Evolutionary conservation across 2,113 vertebrate genomes (phyloP).

Genomic region (Macaca fascicularis): DNA sequence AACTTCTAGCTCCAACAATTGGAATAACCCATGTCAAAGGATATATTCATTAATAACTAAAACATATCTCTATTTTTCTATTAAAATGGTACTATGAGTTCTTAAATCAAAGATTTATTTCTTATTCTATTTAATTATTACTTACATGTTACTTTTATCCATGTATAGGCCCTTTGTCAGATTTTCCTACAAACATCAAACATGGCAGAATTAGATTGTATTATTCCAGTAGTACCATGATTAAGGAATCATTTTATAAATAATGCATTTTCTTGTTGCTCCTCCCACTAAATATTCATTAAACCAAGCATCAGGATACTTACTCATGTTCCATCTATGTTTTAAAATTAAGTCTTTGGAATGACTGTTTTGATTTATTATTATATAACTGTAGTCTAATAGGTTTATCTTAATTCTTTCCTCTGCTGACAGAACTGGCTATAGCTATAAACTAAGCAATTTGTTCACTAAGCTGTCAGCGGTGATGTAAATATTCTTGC

Average conservation of each 20-base stretch:
- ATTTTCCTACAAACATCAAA: neutral
- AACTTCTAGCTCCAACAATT: neutral
- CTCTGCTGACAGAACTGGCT: slow-evolving; percentile 17
- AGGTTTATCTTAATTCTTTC: slow-evolving; percentile 49
- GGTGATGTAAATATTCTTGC: slow-evolving; percentile 1
- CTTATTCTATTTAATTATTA: neutral
- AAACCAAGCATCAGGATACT: neutral
- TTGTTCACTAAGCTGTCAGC: slow-evolving; percentile 13
- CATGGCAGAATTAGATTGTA: neutral
- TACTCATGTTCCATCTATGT: neutral
- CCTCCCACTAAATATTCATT: neutral
- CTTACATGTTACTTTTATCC: neutral
- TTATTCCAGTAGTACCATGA: neutral
- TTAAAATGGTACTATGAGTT: neutral
- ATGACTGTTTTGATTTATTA: neutral
- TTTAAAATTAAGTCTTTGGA: slow-evolving; percentile 28
- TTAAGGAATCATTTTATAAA: slow-evolving; percentile 5
- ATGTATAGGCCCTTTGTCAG: neutral
- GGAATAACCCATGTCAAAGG: neutral
- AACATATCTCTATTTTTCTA: neutral
- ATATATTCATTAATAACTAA: neutral
- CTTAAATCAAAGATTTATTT: slow-evolving; percentile 28
- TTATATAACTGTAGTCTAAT: neutral
- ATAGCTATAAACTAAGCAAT: slow-evolving; percentile 55
- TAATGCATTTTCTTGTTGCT: neutral